A percentile compares a stretch with the other conserved stretches of the same genome.
These are phyloP conservation scores for Sebastes elongatus DNA, from an alignment of 2,797 vertebrate genomes.

Conservation along the genomic window DNA sequence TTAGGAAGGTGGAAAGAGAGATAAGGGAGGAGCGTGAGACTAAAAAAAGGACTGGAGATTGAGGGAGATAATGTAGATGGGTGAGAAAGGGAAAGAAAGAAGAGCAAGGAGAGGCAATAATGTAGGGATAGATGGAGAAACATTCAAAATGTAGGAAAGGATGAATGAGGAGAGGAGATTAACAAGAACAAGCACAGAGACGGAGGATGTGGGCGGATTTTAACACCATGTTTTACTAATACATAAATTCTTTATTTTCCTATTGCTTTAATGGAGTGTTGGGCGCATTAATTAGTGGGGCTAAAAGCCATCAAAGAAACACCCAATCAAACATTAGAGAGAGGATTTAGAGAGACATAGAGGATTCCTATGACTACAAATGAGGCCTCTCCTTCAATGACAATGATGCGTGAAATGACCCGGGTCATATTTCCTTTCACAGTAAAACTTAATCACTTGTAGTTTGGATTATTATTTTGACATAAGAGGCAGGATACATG, in stretches of 20 bases:
- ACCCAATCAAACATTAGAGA: conserved; percentile 15
- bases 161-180: neutral
- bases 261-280: conserved; percentile 24
- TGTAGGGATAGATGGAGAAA: conserved; percentile 1
- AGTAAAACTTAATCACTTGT: conserved; percentile 28
- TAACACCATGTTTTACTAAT: conserved; percentile 18
- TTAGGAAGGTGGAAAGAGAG: conserved; percentile 37
- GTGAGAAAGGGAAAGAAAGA: conserved; percentile 10
- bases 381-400: conserved; percentile 29
- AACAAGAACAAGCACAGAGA: neutral
- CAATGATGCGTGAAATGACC: conserved; percentile 18
- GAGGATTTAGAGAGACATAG: conserved; percentile 10
- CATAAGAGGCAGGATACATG: neutral
- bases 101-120: neutral
- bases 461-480: conserved; percentile 12
- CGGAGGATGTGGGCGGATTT: conserved; percentile 5
- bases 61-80: neutral
- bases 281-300: conserved; percentile 21
- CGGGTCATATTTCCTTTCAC: conserved; percentile 8
- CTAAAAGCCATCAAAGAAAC: conserved; percentile 22
- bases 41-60: conserved; percentile 13
- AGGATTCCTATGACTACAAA: conserved; percentile 16
- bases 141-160: neutral
- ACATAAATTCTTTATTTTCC: conserved; percentile 30
- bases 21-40: neutral